These are phyloP conservation scores for Brotula barbata DNA, from an alignment of 2,797 vertebrate genomes.

Conservation along the genomic window DNA sequence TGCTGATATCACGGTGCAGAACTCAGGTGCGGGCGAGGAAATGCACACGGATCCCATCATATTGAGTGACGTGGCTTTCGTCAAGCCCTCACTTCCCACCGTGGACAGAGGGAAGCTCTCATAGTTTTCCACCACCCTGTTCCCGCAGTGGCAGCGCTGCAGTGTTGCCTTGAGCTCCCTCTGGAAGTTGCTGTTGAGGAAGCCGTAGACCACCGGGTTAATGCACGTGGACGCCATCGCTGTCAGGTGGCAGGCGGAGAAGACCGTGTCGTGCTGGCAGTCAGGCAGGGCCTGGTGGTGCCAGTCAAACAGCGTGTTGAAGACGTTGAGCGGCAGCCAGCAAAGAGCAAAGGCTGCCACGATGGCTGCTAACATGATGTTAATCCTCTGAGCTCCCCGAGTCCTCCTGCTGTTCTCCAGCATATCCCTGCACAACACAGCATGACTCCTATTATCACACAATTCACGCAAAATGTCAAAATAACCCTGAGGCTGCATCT, in stretches of 20 bases:
- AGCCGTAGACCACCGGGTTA: constrained; percentile 83
- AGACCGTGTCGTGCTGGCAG: constrained; percentile 82
- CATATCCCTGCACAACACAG: constrained; percentile 71
- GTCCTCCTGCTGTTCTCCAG: constrained; percentile 74
- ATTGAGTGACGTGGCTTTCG: constrained; percentile 76
- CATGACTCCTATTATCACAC: constrained; percentile 41
- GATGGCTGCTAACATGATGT: constrained; percentile 79
- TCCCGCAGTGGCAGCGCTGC: constrained; percentile 74
- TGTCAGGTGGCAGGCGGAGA: constrained; percentile 81
- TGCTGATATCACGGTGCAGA: constrained; percentile 18
- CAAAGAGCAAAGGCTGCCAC: constrained; percentile 81
- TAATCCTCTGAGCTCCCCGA: constrained; percentile 75
- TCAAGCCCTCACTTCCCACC: constrained; percentile 77
- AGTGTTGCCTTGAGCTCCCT: constrained; percentile 77
- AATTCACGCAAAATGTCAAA: constrained; percentile 29
- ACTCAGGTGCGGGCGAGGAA: constrained; percentile 37
- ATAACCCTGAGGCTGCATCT: too few relatives aligned
- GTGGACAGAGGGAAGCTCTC: constrained; percentile 83
- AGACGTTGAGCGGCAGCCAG: constrained; percentile 84
- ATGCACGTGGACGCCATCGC: constrained; percentile 84
- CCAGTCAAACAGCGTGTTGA: constrained; percentile 85
- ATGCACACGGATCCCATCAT: constrained; percentile 49
- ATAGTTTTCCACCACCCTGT: constrained; percentile 71
- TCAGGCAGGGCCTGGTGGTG: constrained; percentile 78
- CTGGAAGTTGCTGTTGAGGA: constrained; percentile 85